Conservation (phyloP, 2,797 vertebrate genomes). For the Galaxias olidus region DNA sequence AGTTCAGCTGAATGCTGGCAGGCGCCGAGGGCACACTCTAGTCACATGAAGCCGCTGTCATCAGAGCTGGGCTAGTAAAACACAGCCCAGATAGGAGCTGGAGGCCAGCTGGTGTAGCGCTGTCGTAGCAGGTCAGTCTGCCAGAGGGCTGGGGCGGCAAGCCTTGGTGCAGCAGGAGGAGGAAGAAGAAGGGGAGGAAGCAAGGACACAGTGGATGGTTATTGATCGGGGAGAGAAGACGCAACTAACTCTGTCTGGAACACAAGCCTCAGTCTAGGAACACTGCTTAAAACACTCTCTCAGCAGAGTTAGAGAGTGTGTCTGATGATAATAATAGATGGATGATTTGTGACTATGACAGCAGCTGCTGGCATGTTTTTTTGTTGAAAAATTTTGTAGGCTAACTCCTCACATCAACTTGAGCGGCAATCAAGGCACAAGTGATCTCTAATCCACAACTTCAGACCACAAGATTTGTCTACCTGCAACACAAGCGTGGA, state of each 20-base stretch:
- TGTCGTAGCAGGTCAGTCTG: constrained; percentile 65
- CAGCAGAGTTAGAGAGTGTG: background rate
- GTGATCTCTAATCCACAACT: too few species aligned
- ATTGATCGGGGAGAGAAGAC: constrained; percentile 1
- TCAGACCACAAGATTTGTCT: too few species aligned
- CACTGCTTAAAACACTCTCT: too few species aligned
- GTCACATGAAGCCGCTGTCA: constrained; percentile 74
- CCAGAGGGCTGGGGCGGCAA: constrained; percentile 43
- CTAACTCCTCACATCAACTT: too few species aligned
- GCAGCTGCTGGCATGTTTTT: too few species aligned
- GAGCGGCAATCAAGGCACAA: too few species aligned
- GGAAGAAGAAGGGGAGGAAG: constrained; percentile 27
- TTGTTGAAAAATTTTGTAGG: too few species aligned
- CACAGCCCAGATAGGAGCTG: constrained; percentile 51
- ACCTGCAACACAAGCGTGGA: too few species aligned
- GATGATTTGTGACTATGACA: too few species aligned
- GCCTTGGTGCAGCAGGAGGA: constrained; percentile 21
- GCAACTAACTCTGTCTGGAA: too few species aligned
- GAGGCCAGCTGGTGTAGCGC: constrained; percentile 58
- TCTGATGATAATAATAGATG: background rate
- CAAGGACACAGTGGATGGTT: constrained; percentile 42
- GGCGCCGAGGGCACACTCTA: constrained; percentile 53
- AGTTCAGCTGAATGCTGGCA: constrained; percentile 53
- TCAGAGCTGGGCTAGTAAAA: constrained; percentile 62
- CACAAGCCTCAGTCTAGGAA: too few species aligned